Evolutionary conservation across 2,888 invertebrate species (phyloP).

Genomic region (Ganaspis brasiliensis): DNA sequence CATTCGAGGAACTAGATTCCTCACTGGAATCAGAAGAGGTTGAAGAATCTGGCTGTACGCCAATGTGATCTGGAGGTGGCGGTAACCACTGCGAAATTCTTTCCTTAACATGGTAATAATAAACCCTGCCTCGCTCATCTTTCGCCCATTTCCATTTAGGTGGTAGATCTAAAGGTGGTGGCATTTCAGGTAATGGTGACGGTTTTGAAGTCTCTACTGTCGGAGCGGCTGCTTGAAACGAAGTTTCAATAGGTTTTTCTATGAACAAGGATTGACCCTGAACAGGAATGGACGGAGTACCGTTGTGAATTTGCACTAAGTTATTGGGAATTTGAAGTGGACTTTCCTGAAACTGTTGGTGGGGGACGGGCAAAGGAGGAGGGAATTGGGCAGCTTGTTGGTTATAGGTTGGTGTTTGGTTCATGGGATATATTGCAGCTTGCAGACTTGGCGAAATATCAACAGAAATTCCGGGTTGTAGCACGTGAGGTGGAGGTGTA

Average conservation of each 20-base stretch:
- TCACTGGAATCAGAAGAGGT: slow-evolving; percentile 81
- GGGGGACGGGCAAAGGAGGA: slow-evolving; percentile 61
- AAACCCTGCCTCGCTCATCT: slow-evolving; percentile 91
- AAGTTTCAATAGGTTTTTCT: slow-evolving; percentile 14
- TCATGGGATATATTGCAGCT: slow-evolving; percentile 65
- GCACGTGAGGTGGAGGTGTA: slow-evolving; percentile 62
- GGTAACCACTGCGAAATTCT: slow-evolving; percentile 91
- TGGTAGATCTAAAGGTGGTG: slow-evolving; percentile 84
- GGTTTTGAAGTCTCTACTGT: slow-evolving; percentile 48
- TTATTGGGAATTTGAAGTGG: slow-evolving; percentile 64
- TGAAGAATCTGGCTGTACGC: slow-evolving; percentile 76
- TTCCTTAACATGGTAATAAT: slow-evolving; percentile 94
- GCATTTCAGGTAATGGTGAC: slow-evolving; percentile 68
- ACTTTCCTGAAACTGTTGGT: slow-evolving; percentile 63
- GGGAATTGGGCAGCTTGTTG: slow-evolving; percentile 65
- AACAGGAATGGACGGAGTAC: slow-evolving; percentile 64
- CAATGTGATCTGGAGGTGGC: slow-evolving; percentile 80
- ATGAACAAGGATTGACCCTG: slow-evolving; percentile 47
- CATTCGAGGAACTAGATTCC: slow-evolving; percentile 78
- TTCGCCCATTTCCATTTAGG: slow-evolving; percentile 93
- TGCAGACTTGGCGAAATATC: slow-evolving; percentile 64
- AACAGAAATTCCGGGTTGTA: slow-evolving; percentile 62
- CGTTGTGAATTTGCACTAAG: slow-evolving; percentile 69
- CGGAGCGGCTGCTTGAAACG: slow-evolving; percentile 12
- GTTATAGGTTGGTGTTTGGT: slow-evolving; percentile 65